A percentile compares a stretch with the other conserved stretches of the same genome.
These are phyloP conservation scores for Dipodomys ordii DNA, from an alignment of 2,113 vertebrate species.

Conservation along the genomic window DNA sequence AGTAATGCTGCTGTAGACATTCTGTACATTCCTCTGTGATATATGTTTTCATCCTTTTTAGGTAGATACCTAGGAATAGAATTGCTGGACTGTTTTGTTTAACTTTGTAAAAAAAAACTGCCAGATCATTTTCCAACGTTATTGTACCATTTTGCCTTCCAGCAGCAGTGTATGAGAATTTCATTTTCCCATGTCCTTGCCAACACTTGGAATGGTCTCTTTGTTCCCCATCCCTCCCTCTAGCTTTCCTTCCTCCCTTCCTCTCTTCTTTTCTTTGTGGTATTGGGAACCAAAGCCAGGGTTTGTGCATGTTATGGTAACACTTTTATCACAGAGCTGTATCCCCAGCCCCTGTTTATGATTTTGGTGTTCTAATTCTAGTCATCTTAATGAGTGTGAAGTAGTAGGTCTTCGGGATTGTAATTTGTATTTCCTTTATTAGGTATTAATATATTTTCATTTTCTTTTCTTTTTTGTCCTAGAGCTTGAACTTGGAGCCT, in stretches of 20 bases:
- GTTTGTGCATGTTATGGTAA: too few species aligned
- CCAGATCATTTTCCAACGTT: not conserved
- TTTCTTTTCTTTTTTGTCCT: too few species aligned
- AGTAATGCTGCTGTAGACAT: not conserved
- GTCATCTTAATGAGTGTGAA: not conserved
- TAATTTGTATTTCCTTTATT: not conserved
- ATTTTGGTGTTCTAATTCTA: not conserved
- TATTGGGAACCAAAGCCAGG: too few species aligned
- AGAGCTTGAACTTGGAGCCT: too few species aligned
- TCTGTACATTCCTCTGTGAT: not conserved
- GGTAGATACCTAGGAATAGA: not conserved
- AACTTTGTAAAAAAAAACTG: constrained; percentile 2
- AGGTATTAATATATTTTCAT: not conserved
- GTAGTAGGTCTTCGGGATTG: not conserved
- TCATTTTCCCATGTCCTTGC: not conserved
- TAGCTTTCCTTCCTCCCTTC: not conserved
- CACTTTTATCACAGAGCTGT: too few species aligned
- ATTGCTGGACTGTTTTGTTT: not conserved
- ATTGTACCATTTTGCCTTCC: not conserved
- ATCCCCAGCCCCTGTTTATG: too few species aligned
- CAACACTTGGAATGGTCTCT: not conserved
- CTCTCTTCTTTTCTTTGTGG: too few species aligned
- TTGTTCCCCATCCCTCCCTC: not conserved
- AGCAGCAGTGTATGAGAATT: not conserved
- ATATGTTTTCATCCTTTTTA: not conserved